Base-by-base conservation (phyloP, 2,113 vertebrate species). In the Cebidichthys violaceus region DNA sequence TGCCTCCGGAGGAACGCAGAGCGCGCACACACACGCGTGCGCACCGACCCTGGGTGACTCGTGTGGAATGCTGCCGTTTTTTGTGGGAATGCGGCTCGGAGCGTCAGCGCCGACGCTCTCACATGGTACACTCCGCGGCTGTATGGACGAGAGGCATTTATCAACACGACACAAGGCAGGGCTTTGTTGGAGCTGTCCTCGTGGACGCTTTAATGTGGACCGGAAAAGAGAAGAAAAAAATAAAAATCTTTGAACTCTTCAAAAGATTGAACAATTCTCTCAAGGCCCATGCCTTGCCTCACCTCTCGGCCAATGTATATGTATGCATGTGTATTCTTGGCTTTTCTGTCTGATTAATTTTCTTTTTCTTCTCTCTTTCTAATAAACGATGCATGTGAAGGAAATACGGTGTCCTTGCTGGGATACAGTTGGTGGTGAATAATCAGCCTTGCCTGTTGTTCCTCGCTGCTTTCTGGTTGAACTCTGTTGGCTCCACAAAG, bases 31-130 rank as follows among this genome's bases (percentile, higher is more conserved):
- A 45, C 4, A 9, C 59, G 33, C 54, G n/a, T n/a, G n/a, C n/a
- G n/a, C 54, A 4, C 18, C 55, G 83, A 88, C 76, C 79, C 41
- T 0, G 45, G 3, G 43, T 76, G 84, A 75, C 77, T 67, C 24
- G 39, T 18, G 31, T n/a, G 61, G 83, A 89, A 88, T 90, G 79
- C 18, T 7, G 0, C 35, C 22, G 64, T 52, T 2, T 86, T n/a
- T n/a, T 86, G 45, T 45, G 68, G 77, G 86, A 92, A 91, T 80
- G 85, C 20, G 4, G 47, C 77, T 77, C 3, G 6, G 70, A 39
- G 69, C 86, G 83, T 92, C 89, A 90, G 81, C 31, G 27, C 64
- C 86, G 86, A 86, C 62, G 54, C 65, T 80, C 47, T 87, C 43
- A 2, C 74, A 45, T 69, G 71, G 24, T 72, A 20, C 45, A 68